Base-by-base conservation (phyloP, 2,797 vertebrate genomes). In the Halcyon leucocephala region DNA sequence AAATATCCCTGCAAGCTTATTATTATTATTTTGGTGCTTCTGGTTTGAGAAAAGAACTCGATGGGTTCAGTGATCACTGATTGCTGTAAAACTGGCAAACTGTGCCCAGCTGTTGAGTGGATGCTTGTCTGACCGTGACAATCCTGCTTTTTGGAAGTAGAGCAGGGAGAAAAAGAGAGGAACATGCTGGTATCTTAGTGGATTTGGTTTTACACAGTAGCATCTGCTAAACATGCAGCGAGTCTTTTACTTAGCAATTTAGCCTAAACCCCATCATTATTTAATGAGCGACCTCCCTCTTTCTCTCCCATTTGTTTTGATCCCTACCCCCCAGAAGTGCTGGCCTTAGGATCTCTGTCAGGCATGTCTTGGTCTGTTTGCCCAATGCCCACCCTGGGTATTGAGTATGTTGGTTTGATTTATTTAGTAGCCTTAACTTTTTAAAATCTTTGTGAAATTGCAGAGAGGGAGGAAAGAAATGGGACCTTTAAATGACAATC, bases 91-190 rank as follows among this genome's bases (percentile, higher is more conserved):
- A 97, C 86, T 70, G 95, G 89, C 81, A 93, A 94, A 90, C 80
- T 86, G 76, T 96, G 88, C 79, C 94, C 92, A 96, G 95, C 86
- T 95, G 92, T 98, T 98, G 96, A 93, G 91, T 97, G 97, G 97
- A 94, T 97, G 97, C 96, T 97, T 96, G 97, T 97, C 97, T 98
- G 98, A 97, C 97, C 89, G 97, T 98, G 97, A 95, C 95, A 97
- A 95, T 89, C 82, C 91, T 97, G 95, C 90, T 93, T 89, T 49
- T 87, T 49, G 73, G 73, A 89, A 96, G 78, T 69, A 52, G 76
- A 91, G 78, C 87, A 65, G 52, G 77, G 79, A 89, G 77, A 51
- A 67, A 77, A 64, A 77, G 29, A 70, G 54, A 12, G 4, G 54
- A 90, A 81, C 82, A 33, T 69, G 37, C 71, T 95, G 41, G 24